Conservation (phyloP, 2,888 invertebrate species). For the Acleris sparsana region DNA sequence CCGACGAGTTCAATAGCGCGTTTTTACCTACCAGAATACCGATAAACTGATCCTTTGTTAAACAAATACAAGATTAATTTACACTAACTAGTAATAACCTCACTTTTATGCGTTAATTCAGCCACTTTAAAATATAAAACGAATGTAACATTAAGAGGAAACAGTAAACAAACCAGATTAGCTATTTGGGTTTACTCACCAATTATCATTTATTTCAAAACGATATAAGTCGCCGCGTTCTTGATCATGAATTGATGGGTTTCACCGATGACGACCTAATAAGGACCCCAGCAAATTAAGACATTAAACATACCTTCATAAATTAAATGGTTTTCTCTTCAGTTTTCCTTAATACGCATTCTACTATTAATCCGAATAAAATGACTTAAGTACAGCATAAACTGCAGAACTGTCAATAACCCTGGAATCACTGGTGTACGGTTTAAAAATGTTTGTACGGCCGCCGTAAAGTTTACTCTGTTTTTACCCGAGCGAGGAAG, state of each 20-base stretch:
- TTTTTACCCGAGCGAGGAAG: no score
- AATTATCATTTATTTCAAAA: slow-evolving; percentile 17
- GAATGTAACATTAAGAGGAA: background rate
- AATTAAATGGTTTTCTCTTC: slow-evolving; percentile 5
- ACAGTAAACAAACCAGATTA: slow-evolving; percentile 1
- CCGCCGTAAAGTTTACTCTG: slow-evolving; percentile 1
- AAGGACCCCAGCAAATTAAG: slow-evolving; percentile 22
- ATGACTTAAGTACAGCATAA: background rate
- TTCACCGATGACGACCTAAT: slow-evolving; percentile 18
- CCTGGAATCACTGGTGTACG: background rate
- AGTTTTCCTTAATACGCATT: slow-evolving; percentile 21
- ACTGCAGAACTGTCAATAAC: background rate
- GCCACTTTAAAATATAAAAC: background rate
- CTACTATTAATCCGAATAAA: background rate
- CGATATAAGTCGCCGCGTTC: slow-evolving; percentile 13
- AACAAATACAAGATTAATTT: no score
- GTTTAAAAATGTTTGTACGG: slow-evolving; percentile 1
- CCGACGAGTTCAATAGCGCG: no score
- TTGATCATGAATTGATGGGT: slow-evolving; percentile 24
- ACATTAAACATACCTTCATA: slow-evolving; percentile 15
- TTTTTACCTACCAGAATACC: no score
- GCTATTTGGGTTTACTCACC: slow-evolving; percentile 6
- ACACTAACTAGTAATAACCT: no score
- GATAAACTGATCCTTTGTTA: no score
- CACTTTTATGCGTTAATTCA: background rate